Conservation (phyloP, 2,113 vertebrate genomes). For the Cacatua alba region DNA sequence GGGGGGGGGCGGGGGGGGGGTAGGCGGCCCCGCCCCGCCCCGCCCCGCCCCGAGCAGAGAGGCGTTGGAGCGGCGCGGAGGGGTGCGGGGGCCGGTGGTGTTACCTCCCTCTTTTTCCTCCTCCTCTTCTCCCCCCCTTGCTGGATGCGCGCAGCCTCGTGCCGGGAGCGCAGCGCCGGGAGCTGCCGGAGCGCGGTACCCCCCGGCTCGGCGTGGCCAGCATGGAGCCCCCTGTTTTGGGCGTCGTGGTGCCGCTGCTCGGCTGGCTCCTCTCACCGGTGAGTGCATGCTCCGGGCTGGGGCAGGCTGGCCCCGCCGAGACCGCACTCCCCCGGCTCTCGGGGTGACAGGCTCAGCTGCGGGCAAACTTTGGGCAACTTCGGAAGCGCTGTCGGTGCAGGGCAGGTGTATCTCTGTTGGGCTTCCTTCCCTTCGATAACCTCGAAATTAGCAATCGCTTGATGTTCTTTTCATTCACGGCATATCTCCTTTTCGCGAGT, state of each 20-base stretch:
- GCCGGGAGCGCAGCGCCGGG: background rate
- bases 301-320: background rate
- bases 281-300: background rate
- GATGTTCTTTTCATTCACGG: rapidly evolving
- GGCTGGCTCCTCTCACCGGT: conserved; percentile 18
- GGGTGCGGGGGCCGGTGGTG: background rate
- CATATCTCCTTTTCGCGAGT: rapidly evolving
- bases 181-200: background rate
- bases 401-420: background rate
- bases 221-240: background rate
- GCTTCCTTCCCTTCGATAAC: rapidly evolving
- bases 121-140: background rate
- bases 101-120: background rate
- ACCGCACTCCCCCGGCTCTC: background rate
- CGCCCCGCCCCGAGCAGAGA: background rate
- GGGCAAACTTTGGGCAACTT: conserved; percentile 47
- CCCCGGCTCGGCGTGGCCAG: background rate
- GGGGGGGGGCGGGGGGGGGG: background rate
- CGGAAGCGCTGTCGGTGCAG: background rate
- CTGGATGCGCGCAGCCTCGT: background rate
- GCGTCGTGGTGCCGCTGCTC: background rate
- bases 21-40: background rate
- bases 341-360: background rate
- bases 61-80: background rate
- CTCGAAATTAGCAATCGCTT: rapidly evolving